These are phyloP conservation scores for Trichopoda pennipes DNA, from an alignment of 2,888 invertebrate genomes.

Conservation along the genomic window DNA sequence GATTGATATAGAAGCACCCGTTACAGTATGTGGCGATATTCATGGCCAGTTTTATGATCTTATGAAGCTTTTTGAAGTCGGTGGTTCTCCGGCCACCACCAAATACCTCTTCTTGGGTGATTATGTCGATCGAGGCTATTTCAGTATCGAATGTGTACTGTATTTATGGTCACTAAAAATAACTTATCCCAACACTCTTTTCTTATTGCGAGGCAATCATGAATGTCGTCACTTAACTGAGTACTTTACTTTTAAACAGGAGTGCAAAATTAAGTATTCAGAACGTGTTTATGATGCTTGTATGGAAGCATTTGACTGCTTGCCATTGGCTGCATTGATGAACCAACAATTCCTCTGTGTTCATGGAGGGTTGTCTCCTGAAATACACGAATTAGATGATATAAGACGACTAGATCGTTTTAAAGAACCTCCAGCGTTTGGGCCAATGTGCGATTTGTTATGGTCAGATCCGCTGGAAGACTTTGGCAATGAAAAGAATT, in stretches of 20 bases:
- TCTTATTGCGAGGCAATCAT: conserved; percentile 99
- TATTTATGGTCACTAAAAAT: conserved; percentile 99
- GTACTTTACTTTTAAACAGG: conserved; percentile 99
- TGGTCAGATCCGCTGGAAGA: conserved; percentile 99
- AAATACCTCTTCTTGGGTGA: conserved; percentile 99
- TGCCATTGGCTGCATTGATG: conserved; percentile 99
- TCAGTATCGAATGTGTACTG: conserved; percentile 89
- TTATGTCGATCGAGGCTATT: conserved; percentile 99
- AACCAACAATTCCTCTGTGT: conserved; percentile 99
- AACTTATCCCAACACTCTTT: conserved; percentile 98
- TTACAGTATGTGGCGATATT: conserved; percentile 99
- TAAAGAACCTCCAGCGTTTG: conserved; percentile 99
- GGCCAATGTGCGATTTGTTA: conserved; percentile 99
- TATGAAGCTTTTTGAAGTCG: conserved; percentile 99
- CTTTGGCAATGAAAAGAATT: conserved; percentile 97
- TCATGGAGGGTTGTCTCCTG: conserved; percentile 98
- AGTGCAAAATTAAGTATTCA: conserved; percentile 99
- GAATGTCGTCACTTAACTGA: conserved; percentile 99
- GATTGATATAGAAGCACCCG: conserved; percentile 99
- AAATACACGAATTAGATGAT: conserved; percentile 99
- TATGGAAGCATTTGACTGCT: conserved; percentile 99
- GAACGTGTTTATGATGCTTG: conserved; percentile 99
- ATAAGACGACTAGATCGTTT: conserved; percentile 98
- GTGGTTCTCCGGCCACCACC: conserved; percentile 95
- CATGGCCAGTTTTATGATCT: conserved; percentile 99